Conservation (phyloP, 2,113 vertebrate species). For the Cepphus grylle region DNA sequence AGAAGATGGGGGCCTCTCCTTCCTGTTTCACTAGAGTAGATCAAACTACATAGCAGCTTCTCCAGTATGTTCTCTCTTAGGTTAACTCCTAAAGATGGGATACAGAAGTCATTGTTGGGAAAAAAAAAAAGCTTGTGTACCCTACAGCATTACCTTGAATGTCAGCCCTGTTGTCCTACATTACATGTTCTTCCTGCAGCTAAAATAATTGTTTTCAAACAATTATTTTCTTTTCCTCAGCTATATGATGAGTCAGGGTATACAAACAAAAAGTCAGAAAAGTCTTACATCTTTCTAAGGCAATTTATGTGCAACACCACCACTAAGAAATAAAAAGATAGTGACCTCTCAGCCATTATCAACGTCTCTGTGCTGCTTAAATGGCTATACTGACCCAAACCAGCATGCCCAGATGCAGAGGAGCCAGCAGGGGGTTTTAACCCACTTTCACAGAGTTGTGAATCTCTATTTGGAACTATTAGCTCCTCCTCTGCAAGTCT, state of each 20-base stretch:
- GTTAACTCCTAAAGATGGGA: background rate
- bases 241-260: background rate
- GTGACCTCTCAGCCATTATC: background rate
- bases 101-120: background rate
- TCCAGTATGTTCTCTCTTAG: background rate
- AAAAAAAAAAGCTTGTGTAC: background rate
- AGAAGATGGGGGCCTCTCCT: background rate
- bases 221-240: background rate
- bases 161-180: background rate
- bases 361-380: background rate
- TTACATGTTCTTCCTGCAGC: background rate
- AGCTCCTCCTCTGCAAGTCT: background rate
- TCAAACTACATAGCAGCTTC: background rate
- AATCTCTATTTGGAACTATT: background rate
- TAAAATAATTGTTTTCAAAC: background rate
- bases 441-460: background rate
- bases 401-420: background rate
- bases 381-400: background rate
- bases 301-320: background rate
- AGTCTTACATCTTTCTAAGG: background rate
- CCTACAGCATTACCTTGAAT: background rate
- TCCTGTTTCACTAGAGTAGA: background rate
- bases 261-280: background rate
- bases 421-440: background rate
- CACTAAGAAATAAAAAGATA: background rate